A percentile compares a stretch with the other conserved stretches of the same genome.
Conservation (phyloP, 2,888 invertebrate species). For the Anaspis maculata region DNA sequence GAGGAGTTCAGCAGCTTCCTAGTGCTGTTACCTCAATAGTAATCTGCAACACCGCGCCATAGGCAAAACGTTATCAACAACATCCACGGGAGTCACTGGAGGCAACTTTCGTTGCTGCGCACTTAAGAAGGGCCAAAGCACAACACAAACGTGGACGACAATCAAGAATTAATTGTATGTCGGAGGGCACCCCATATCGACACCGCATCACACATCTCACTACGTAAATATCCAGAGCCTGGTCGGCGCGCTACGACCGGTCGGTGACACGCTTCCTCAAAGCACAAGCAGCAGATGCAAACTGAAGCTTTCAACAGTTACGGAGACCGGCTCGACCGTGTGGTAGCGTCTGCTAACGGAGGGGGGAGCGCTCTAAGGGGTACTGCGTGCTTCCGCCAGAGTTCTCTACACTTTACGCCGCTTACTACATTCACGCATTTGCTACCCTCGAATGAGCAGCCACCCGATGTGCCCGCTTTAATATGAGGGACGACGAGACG, state of each 20-base stretch:
- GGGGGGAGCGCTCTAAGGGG: constrained; percentile 40
- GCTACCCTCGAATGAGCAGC: constrained; percentile 39
- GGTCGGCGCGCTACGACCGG: constrained; percentile 8
- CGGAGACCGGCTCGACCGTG: constrained; percentile 29
- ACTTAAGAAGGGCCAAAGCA: constrained; percentile 26
- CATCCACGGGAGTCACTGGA: constrained; percentile 18
- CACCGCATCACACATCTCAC: constrained; percentile 21
- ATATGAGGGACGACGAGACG: constrained; percentile 35
- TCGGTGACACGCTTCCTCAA: too few species aligned
- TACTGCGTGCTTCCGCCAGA: constrained; percentile 36
- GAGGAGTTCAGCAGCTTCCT: constrained; percentile 36
- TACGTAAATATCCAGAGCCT: too few species aligned
- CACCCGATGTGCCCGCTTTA: constrained; percentile 37
- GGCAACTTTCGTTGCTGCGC: constrained; percentile 15
- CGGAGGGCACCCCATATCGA: constrained; percentile 30
- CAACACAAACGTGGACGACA: constrained; percentile 27
- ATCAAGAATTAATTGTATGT: constrained; percentile 19
- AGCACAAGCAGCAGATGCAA: constrained; percentile 29
- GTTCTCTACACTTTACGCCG: constrained; percentile 19
- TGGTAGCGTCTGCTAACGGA: constrained; percentile 35
- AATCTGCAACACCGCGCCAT: constrained; percentile 43
- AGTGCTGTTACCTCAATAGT: constrained; percentile 42
- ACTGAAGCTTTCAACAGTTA: constrained; percentile 28
- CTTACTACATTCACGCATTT: constrained; percentile 25
- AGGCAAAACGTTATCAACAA: constrained; percentile 31